Evolutionary conservation across 2,888 invertebrate genomes (phyloP), one percentile per base, ranked within the genome.

Genomic region (Acanthococcus lagerstroemiae): DNA sequence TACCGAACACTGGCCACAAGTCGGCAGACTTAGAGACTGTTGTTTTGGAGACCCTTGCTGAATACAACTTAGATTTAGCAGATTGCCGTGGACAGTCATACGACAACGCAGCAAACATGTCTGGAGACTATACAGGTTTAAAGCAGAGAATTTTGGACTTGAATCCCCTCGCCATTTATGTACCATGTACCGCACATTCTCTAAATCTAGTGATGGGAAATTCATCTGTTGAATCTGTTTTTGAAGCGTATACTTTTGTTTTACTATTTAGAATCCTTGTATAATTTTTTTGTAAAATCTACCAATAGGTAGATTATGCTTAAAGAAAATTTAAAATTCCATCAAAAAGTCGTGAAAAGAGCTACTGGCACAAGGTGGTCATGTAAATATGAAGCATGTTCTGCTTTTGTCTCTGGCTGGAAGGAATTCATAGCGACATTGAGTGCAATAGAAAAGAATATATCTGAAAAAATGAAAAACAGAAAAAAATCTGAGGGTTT

Each of bases 21-120:
- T 63, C 72, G 48, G 55, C 74, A 69, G 70, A 74, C 66, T 69
- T 75, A 65, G 70, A 68, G 45, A 68, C 57, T 4, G 65, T 61
- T 9, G 58, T 70, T 24, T 19, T 67, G 17, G 50, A 66, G 21
- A 37, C 56, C 22, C 55, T 69, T 6, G 26, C 58, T 4, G 44
- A 56, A n/a, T 30, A 58, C 69, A 70, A 70, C 70, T 70, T 73
- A 65, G 55, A 69, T 57, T 70, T 73, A 61, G 56, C 68, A 70
- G 67, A 73, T 67, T 72, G 69, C 54, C 52, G 73, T 17, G 71
- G 72, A 15, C 72, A 74, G 60, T 69, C 69, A 50, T 73, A 73
- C 68, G 73, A 73, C 69, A 74, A 73, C 70, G 72, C 74, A 17
- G 68, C 70, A 52, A 72, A 73, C 69, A 73, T 74, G 73, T 69